A percentile compares a stretch with the other conserved stretches of the same genome.
These are phyloP conservation scores for Burhinus bistriatus DNA, from an alignment of 2,113 vertebrate genomes.

Conservation along the genomic window DNA sequence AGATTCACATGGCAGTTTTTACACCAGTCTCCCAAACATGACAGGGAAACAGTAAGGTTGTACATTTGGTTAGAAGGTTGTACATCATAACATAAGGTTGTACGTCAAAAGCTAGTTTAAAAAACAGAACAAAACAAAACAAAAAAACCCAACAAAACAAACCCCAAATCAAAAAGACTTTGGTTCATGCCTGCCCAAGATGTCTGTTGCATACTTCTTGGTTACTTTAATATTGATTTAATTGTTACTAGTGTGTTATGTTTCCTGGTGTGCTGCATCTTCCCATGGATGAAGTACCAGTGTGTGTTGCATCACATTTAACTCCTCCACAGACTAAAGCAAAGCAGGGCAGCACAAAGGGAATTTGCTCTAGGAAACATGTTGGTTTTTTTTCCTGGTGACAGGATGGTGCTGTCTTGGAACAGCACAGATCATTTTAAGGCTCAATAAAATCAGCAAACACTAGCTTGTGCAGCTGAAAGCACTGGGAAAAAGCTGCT, in stretches of 20 bases:
- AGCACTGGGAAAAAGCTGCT: not conserved
- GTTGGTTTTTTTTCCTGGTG: not conserved
- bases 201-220: not conserved
- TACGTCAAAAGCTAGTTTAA: not conserved
- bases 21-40: not conserved
- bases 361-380: not conserved
- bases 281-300: not conserved
- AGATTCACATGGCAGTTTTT: not conserved
- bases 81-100: not conserved
- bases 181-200: not conserved
- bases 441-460: not conserved
- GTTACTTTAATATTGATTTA: not conserved
- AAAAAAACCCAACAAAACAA: not conserved
- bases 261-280: not conserved
- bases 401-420: not conserved
- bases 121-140: not conserved
- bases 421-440: not conserved
- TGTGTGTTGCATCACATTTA: not conserved
- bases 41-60: not conserved
- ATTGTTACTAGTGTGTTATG: not conserved
- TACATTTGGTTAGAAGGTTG: not conserved
- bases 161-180: accelerated
- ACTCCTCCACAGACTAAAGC: not conserved
- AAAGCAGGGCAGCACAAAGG: not conserved
- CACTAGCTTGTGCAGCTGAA: not conserved